phyloP scores from a whole-genome alignment of 2,888 invertebrate species.

The Hipparchia semele region DNA sequence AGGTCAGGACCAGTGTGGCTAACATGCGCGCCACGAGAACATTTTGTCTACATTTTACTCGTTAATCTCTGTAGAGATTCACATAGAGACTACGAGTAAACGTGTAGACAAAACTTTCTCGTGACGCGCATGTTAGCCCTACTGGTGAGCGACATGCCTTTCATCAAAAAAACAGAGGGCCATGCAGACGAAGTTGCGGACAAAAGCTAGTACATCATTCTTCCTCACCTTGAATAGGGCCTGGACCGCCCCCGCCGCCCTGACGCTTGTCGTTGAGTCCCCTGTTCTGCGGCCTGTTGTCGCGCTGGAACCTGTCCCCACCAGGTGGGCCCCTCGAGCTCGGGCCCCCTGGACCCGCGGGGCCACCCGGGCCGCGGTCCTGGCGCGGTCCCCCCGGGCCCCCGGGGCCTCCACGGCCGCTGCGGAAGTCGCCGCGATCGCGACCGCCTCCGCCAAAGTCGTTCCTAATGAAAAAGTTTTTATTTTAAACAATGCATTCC shows the following conservation, averaged over 20 bases:
- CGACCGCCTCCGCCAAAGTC: conserved; percentile 50
- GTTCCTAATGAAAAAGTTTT: conserved; percentile 31
- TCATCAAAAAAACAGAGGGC: too few relatives aligned
- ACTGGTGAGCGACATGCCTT: too few relatives aligned
- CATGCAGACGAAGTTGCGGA: too few relatives aligned
- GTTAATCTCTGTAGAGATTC: too few relatives aligned
- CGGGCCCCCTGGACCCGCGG: conserved; percentile 50
- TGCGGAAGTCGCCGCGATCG: conserved; percentile 56
- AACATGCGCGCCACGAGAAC: too few relatives aligned
- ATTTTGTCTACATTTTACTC: too few relatives aligned
- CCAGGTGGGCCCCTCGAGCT: conserved; percentile 33
- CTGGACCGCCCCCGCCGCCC: conserved; percentile 13
- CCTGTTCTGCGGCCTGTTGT: conserved; percentile 41
- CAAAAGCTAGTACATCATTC: too few relatives aligned
- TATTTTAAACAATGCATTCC: not conserved
- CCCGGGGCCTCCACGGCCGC: conserved; percentile 47
- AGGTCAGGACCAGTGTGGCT: too few relatives aligned
- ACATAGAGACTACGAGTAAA: too few relatives aligned
- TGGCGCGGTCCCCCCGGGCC: conserved; percentile 38
- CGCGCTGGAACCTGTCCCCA: conserved; percentile 38
- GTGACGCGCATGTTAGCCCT: too few relatives aligned
- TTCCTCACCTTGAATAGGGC: too few relatives aligned
- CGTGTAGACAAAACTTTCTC: too few relatives aligned
- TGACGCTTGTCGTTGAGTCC: conserved; percentile 45
- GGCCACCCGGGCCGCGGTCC: conserved; percentile 43